phyloP scores from a whole-genome alignment of 1,140 invertebrate genomes.

The Lasioglossum baleicum region DNA sequence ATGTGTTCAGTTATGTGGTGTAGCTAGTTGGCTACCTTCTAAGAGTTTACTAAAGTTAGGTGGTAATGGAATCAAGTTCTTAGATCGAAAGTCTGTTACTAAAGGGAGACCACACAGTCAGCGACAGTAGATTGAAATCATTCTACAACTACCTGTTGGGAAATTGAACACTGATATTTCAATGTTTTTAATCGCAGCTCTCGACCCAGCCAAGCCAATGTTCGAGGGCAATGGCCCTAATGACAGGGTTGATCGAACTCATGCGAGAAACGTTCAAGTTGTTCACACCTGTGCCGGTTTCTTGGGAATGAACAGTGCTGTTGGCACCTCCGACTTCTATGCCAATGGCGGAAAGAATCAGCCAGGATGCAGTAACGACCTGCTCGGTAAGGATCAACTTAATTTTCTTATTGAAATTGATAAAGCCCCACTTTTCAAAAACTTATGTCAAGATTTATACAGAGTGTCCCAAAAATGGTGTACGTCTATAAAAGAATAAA shows the following conservation, averaged over 20 bases:
- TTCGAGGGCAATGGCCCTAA: constrained; percentile 76
- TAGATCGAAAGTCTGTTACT: no score
- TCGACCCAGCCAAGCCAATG: constrained; percentile 81
- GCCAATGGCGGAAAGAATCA: constrained; percentile 80
- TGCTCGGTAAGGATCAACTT: constrained; percentile 16
- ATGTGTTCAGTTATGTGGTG: no score
- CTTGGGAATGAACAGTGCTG: constrained; percentile 72
- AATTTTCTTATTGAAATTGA: not conserved
- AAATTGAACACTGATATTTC: no score
- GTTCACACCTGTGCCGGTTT: constrained; percentile 82
- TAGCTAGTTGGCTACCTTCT: no score
- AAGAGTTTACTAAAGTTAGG: no score
- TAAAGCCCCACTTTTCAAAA: no score
- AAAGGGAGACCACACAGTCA: no score
- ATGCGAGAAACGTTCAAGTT: constrained; percentile 80
- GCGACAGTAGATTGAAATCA: no score
- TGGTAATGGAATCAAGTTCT: no score
- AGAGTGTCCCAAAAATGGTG: no score
- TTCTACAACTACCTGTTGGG: no score
- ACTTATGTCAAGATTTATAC: no score
- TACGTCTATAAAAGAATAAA: not conserved
- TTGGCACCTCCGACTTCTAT: constrained; percentile 81
- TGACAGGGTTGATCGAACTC: constrained; percentile 73
- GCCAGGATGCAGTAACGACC: constrained; percentile 77
- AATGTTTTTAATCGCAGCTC: constrained; percentile 63